Evolutionary conservation across 2,113 vertebrate genomes (phyloP).

Genomic region (Colius striatus): DNA sequence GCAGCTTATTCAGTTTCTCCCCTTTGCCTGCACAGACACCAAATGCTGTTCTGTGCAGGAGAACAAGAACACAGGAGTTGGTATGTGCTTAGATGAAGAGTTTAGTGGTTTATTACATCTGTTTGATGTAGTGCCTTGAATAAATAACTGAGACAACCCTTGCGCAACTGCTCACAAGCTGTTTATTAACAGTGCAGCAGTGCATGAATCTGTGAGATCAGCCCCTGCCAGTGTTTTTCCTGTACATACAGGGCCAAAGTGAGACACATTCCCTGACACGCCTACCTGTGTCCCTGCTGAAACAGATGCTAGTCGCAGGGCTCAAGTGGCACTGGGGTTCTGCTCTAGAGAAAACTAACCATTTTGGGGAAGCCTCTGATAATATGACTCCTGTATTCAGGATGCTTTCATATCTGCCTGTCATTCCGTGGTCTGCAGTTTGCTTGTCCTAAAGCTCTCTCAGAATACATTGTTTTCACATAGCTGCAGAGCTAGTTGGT

Average conservation of each 20-base stretch:
- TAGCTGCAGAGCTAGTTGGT: not conserved
- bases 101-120: not conserved
- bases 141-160: not conserved
- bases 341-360: not conserved
- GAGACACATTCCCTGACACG: not conserved
- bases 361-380: not conserved
- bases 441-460: not conserved
- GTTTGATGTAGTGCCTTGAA: not conserved
- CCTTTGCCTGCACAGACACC: not conserved
- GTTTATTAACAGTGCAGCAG: conserved; percentile 12
- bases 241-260: fast-evolving
- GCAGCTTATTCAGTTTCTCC: not conserved
- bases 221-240: not conserved
- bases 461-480: fast-evolving
- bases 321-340: not conserved
- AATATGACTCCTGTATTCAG: fast-evolving
- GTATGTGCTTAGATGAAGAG: not conserved
- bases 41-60: not conserved
- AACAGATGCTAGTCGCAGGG: fast-evolving
- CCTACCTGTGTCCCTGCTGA: not conserved
- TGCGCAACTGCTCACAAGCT: not conserved
- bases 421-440: not conserved
- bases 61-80: not conserved
- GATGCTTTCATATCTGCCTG: not conserved
- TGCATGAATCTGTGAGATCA: not conserved